Evolutionary conservation across 2,797 vertebrate genomes (phyloP), one percentile per base, ranked within the genome.

Genomic region (Gila robusta): DNA sequence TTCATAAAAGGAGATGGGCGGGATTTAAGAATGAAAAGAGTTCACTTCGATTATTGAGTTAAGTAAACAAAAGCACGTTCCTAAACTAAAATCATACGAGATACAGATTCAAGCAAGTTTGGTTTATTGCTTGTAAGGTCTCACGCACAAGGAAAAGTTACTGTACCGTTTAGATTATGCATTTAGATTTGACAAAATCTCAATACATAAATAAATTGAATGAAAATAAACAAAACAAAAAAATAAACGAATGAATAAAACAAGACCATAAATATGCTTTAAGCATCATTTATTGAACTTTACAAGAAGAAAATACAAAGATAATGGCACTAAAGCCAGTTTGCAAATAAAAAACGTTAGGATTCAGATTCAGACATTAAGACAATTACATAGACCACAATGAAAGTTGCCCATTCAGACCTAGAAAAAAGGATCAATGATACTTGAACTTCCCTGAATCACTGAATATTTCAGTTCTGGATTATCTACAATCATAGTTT

Each of bases 241-340:
- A 16, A 5, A 47, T 5, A 5, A 12, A 10, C 19, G 8, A 76
- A 72, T 49, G 5, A 52, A 74, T 26, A 49, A 54, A n/a, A 69
- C 83, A 62, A 23, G 28, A 89, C n/a, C 17, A 67, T 9, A 12
- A 19, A 49, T n/a, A 35, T 32, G 49, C 72, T 87, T 82, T 54
- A 41, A 80, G 82, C 84, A 73, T 69, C 19, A 47, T 89, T 91
- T 91, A 89, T 89, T 90, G 87, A 87, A 73, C 56, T 87, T 90
- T 74, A 90, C 90, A 91, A 82, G 59, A 91, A 82, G 59, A 85
- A 26, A 87, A 74, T 88, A 89, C 89, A 89, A 87, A 88, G 67
- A 85, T 52, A 72, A 52, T 67, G 64, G 72, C 72, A 66, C 41
- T 37, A 70, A 87, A 67, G 59, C 67, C 62, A 67, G 10, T 76